Evolutionary conservation across 2,888 invertebrate genomes (phyloP), one percentile per base, ranked within the genome.

Genomic region (Osmoderma eremita): DNA sequence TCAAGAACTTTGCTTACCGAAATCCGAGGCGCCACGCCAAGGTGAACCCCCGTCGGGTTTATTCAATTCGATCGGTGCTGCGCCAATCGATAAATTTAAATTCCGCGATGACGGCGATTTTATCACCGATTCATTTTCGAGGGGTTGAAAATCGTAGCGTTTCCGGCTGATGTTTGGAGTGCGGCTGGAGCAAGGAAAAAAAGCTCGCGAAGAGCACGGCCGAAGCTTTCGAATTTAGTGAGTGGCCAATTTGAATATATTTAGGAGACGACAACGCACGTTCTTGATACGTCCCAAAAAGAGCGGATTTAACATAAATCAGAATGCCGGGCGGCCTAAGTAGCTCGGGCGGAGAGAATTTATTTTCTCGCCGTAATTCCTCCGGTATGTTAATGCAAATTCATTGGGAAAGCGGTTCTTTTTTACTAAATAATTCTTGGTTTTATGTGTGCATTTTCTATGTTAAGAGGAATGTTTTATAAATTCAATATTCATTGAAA

Each of bases 241-340:
- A 61, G 45, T 61, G 45, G 58, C 58, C 36, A 61, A 61, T 61
- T 48, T 61, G 58, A 61, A 61, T 61, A 61, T 45, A 61, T 61
- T 61, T 61, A 45, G 20, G 41, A 41, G 24, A 24, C 17, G 38
- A 38, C 3, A 38, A 30, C 30, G 53, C 18, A 39, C 36, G 17
- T 53, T 38, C 38, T 53, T 53, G 38, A 53, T 38, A 38, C 38
- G 17, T 36, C 53, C 8, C n/a, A n/a, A 38, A 36, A 20, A 30
- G 30, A 30, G 18, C 38, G 38, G 30, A 38, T 53, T 53, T 53
- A 38, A 18, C 24, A 50, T 24, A 50, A 50, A 50, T 53, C 38
- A 53, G 38, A 38, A 53, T 17, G 42, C 15, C 42, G 12, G 38
- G 6, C 15, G 38, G 38, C 22, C 13, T 18, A 38, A 38, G 38